phyloP scores from a whole-genome alignment of 2,113 vertebrate genomes.

The Rhinolophus ferrumequinum region DNA sequence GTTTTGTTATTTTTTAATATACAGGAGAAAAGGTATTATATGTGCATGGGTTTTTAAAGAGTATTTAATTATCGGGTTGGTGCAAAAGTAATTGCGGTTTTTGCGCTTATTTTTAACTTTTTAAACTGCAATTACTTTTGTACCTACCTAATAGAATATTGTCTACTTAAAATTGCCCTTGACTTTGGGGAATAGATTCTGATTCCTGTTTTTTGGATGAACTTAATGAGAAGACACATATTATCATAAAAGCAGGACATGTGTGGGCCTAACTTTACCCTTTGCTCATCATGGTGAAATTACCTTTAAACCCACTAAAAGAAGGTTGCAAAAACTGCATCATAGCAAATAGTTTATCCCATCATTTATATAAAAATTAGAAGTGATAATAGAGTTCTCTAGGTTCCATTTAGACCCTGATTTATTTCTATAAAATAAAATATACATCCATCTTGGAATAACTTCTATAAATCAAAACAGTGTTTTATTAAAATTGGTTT shows the following conservation, averaged over 20 bases:
- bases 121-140: too few species aligned
- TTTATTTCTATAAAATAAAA: conserved; percentile 51
- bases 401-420: background rate
- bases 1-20: conserved; percentile 18
- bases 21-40: background rate
- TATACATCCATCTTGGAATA: background rate
- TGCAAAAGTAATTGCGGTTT: too few species aligned
- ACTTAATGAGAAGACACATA: background rate
- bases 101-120: too few species aligned
- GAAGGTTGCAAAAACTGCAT: background rate
- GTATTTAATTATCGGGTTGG: background rate
- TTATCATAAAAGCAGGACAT: background rate
- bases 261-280: background rate
- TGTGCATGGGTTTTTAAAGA: background rate
- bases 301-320: background rate
- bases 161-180: background rate
- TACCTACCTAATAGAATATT: background rate
- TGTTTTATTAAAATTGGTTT: background rate
- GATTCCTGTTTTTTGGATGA: background rate
- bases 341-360: background rate
- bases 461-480: background rate
- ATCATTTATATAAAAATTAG: background rate
- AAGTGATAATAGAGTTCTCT: background rate
- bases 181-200: background rate
- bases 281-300: background rate